Base-by-base conservation (phyloP, 2,888 invertebrate genomes). In the Catotricha subobsoleta region DNA sequence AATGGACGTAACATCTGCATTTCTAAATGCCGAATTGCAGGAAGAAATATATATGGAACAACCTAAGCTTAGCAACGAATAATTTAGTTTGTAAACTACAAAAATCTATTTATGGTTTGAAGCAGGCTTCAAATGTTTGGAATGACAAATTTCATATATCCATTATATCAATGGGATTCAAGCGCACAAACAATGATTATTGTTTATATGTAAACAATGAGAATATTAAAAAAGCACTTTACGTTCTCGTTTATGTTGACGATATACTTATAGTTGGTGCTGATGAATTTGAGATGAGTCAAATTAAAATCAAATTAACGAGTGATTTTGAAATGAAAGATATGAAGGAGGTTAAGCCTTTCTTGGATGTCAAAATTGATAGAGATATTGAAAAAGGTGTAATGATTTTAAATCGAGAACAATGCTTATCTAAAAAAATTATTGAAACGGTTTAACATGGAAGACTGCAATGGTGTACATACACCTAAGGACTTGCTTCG, bases 51-150 rank as follows among this genome's bases (percentile, higher is more conserved):
- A 19, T 31, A 42, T 41, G 25, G 8, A 13, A 9, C 37, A 43
- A 21, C 35, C 34, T 16, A 33, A 46, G 46, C 36, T 44, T 43
- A 44, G 31, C n/a, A 43, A 36, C 49, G 43, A 43, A 48, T 46
- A 45, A 34, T 46, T 36, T 43, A 43, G 41, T 42, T 6, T 42
- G 41, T 20, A 37, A 31, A 37, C 19, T 42, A 5, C 19, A 38
- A 27, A 40, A 43, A 41, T 13, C 39, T 23, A 15, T 48, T 9
- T 48, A 48, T 40, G 46, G 46, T 3, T 28, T 48, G 1, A 43
- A 45, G 45, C 6, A 53, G 50, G 44, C 44, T 33, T 10, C 46
- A 45, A 34, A 41, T 42, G 21, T 45, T 45, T 44, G 51, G 50
- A 19, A 40, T 43, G 10, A 41, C 47, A 10, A 36, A 40, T 12